Evolutionary conservation across 2,113 vertebrate genomes (phyloP), one percentile per base, ranked within the genome.

Genomic region (Anarrhichthys ocellatus): DNA sequence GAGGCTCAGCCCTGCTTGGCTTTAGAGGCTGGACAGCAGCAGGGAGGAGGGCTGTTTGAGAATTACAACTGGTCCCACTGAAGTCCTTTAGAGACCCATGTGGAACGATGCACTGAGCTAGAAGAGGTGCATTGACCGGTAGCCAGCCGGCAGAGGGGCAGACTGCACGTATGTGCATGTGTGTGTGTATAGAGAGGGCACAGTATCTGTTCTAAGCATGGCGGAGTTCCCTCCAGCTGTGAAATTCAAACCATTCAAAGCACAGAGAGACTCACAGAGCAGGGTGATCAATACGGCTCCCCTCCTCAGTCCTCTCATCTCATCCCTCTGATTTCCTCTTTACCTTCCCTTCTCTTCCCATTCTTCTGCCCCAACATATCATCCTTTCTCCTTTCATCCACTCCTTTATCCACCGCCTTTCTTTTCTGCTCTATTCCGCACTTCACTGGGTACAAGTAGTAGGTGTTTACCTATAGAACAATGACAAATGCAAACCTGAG

Each of bases 241-340:
- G 91, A 83, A 88, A 88, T 69, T 79, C 76, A 78, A 84, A 83
- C 76, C 79, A 90, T 88, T 85, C 76, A 76, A 92, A 88, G 74
- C 87, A 90, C 76, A 79, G 80, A 87, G 76, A 87, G 89, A 87
- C 69, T 89, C 59, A 64, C 71, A 72, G 82, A 84, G 72, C 78
- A 84, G 80, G 9, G 24, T 61, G 85, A 92, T 92, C 87, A 84
- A 91, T 90, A 87, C 20, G 29, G 52, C 83, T 54, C 76, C 58
- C 54, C 75, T 61, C 59, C 24, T 58, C 63, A 75, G 81, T 78
- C 84, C 78, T 63, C 65, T 83, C 76, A 83, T 86, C 77, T 69
- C 70, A 68, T 40, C 71, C 76, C 59, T 73, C 66, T 40, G 75
- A 65, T 78, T 83, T 79, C 61, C 67, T 78, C 76, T 62, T 77